These are phyloP conservation scores for Loriculus beryllinus DNA, from an alignment of 2,797 vertebrate genomes.

Conservation along the genomic window DNA sequence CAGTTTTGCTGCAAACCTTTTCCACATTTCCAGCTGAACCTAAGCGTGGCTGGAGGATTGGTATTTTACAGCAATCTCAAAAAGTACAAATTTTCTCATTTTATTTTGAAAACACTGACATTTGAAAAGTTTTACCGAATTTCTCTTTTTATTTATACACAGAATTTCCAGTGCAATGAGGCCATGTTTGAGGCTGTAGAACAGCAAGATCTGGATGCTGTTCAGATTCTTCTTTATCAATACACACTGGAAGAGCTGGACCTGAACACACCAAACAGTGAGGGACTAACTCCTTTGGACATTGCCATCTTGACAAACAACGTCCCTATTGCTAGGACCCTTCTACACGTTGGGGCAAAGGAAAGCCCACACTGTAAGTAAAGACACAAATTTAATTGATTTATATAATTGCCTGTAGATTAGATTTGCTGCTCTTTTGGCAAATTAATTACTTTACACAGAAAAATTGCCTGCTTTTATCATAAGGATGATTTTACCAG, in stretches of 20 bases:
- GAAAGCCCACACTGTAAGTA: slow-evolving; percentile 97
- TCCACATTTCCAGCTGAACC: neutral
- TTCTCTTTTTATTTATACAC: neutral
- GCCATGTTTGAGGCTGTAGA: slow-evolving; percentile 93
- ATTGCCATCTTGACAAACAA: slow-evolving; percentile 96
- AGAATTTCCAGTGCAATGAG: slow-evolving; percentile 92
- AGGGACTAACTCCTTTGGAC: slow-evolving; percentile 91
- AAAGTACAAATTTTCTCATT: neutral
- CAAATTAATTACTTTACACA: neutral
- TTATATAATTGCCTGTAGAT: neutral
- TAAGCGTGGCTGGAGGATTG: neutral
- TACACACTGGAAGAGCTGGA: slow-evolving; percentile 91
- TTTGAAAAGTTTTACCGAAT: neutral
- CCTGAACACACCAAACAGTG: slow-evolving; percentile 91
- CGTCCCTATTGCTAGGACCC: slow-evolving; percentile 87
- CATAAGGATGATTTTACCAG: neutral
- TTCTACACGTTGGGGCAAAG: slow-evolving; percentile 87
- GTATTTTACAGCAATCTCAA: neutral
- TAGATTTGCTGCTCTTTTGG: neutral
- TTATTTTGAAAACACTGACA: neutral
- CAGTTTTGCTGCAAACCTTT: neutral
- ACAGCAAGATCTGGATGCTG: slow-evolving; percentile 93
- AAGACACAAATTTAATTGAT: neutral
- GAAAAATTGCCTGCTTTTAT: neutral
- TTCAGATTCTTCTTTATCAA: slow-evolving; percentile 91